These are phyloP conservation scores for Helogale parvula DNA, from an alignment of 2,113 vertebrate species.

Conservation along the genomic window DNA sequence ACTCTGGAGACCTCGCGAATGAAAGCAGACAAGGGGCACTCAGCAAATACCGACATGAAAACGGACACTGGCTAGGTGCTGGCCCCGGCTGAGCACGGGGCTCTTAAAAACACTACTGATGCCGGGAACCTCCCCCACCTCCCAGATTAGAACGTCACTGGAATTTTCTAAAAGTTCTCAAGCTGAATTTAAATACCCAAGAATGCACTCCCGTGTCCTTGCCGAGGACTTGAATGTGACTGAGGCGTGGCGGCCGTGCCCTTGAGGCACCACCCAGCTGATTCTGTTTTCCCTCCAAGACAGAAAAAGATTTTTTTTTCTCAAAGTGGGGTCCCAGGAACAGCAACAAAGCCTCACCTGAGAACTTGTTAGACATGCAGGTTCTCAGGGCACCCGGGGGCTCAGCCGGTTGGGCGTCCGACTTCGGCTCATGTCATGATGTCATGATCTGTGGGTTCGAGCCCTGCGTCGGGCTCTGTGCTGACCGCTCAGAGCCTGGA, in stretches of 20 bases:
- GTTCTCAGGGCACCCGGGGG: background rate
- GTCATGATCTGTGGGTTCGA: too few relatives aligned
- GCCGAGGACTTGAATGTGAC: background rate
- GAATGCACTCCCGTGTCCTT: background rate
- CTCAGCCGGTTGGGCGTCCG: background rate
- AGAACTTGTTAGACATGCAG: background rate
- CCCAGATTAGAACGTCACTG: background rate
- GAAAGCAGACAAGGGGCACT: background rate
- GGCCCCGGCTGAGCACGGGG: background rate
- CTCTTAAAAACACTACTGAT: background rate
- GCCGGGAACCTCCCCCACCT: background rate
- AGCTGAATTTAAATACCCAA: background rate
- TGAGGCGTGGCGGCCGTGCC: background rate
- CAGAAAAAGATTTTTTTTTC: background rate
- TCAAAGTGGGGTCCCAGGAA: background rate
- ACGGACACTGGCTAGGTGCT: background rate
- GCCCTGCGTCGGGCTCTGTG: too few relatives aligned
- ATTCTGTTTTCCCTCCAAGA: background rate
- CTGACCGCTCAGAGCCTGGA: too few relatives aligned
- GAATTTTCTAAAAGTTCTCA: background rate
- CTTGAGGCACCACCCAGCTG: background rate
- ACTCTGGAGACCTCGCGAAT: accelerated
- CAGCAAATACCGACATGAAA: background rate
- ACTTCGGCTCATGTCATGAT: background rate
- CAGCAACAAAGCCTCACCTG: background rate